phyloP scores from a whole-genome alignment of 2,888 invertebrate species.

The Rhagonycha lutea region DNA sequence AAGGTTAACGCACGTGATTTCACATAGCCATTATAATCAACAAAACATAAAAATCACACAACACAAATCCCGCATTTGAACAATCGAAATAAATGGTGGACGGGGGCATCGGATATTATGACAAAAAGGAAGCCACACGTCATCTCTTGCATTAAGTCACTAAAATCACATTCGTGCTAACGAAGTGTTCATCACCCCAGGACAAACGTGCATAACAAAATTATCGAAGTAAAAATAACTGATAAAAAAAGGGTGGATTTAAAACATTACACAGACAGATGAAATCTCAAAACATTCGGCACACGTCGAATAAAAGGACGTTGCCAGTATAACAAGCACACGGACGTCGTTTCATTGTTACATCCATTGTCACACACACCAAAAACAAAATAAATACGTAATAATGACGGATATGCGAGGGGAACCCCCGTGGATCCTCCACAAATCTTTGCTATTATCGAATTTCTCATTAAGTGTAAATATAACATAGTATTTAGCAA shows the following conservation, averaged over 20 bases:
- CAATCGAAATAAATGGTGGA: slow-evolving; percentile 22
- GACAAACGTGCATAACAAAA: slow-evolving; percentile 3
- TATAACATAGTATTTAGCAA: not conserved
- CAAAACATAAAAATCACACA: slow-evolving; percentile 8
- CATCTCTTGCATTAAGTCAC: slow-evolving; percentile 19
- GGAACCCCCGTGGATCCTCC: slow-evolving; percentile 20
- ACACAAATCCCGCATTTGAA: slow-evolving; percentile 25
- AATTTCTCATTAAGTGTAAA: slow-evolving; percentile 6
- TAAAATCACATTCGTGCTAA: slow-evolving; percentile 22
- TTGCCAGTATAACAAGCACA: slow-evolving; percentile 23
- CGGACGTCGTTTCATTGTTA: slow-evolving; percentile 28
- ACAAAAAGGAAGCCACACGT: slow-evolving; percentile 25
- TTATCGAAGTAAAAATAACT: slow-evolving; percentile 3
- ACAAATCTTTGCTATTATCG: slow-evolving; percentile 17
- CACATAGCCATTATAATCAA: slow-evolving; percentile 3
- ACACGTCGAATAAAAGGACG: slow-evolving; percentile 19
- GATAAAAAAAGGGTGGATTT: slow-evolving; percentile 12
- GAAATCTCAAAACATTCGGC: slow-evolving; percentile 24
- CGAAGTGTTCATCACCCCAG: slow-evolving; percentile 3
- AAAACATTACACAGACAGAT: slow-evolving; percentile 18
- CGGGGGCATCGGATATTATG: slow-evolving; percentile 18
- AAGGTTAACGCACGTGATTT: not conserved
- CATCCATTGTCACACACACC: slow-evolving; percentile 31
- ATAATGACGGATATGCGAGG: slow-evolving; percentile 32
- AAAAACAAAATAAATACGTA: slow-evolving; percentile 39